These are phyloP conservation scores for Aphelenchoides bicaudatus DNA, from an alignment of 2,888 invertebrate species.

Conservation along the genomic window DNA sequence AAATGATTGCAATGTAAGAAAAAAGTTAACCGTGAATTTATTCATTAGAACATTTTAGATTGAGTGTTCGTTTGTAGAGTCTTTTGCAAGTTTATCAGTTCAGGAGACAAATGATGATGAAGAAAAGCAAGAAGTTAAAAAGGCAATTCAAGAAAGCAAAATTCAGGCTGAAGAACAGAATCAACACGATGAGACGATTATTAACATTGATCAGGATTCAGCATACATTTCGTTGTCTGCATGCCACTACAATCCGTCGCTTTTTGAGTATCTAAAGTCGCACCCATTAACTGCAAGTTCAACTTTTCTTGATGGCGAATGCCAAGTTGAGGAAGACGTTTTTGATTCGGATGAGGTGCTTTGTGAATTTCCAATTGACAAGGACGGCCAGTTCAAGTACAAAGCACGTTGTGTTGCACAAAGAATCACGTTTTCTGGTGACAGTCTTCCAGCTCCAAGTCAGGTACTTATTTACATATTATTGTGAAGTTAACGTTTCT, in stretches of 20 bases:
- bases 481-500: not conserved
- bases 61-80: no score
- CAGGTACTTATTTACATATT: not conserved
- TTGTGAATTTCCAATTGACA: no score
- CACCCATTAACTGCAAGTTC: conserved; percentile 54
- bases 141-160: not conserved
- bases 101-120: not conserved
- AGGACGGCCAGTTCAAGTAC: no score
- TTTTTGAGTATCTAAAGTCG: conserved; percentile 48
- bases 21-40: no score
- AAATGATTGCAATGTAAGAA: no score
- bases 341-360: no score
- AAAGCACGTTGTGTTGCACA: conserved; percentile 13
- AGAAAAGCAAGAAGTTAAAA: conserved; percentile 1
- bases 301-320: no score
- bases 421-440: not conserved
- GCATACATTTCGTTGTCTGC: conserved; percentile 49
- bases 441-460: no score
- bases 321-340: no score
- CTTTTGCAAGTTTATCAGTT: no score
- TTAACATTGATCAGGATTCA: conserved; percentile 65
- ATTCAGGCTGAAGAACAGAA: not conserved
- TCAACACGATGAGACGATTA: conserved; percentile 15
- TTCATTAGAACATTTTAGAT: no score
- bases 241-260: conserved; percentile 45